phyloP scores from a whole-genome alignment of 2,113 vertebrate species.

The Strigops habroptila region DNA sequence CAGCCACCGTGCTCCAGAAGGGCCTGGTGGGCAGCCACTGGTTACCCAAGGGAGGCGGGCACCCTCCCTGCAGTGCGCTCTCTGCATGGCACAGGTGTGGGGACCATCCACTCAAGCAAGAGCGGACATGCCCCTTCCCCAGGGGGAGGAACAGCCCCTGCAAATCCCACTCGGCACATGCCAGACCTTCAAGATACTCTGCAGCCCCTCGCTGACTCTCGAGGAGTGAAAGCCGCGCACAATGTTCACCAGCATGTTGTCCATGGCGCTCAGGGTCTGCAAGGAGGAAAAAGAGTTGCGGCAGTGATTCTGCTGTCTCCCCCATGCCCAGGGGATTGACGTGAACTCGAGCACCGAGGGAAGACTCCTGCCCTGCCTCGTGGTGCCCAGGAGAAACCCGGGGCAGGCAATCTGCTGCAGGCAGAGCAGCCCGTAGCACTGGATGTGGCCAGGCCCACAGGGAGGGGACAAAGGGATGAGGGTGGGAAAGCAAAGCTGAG shows the following conservation, averaged over 20 bases:
- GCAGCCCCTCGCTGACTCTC: not conserved
- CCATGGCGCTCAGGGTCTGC: not conserved
- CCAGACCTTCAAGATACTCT: not conserved
- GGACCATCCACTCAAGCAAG: not conserved
- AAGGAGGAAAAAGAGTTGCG: not conserved
- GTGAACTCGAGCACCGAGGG: not conserved
- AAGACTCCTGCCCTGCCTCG: not conserved
- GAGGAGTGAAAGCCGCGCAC: not conserved
- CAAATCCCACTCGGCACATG: not conserved
- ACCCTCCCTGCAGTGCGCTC: not conserved
- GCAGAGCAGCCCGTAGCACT: not conserved
- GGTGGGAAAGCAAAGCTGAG: not conserved
- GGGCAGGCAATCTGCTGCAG: not conserved
- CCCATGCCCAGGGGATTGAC: not conserved
- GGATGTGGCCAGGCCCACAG: fast-evolving
- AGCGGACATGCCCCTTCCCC: not conserved
- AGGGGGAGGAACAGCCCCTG: not conserved
- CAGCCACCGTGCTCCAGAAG: not conserved
- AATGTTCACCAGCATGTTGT: not conserved
- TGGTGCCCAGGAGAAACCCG: not conserved
- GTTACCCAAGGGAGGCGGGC: not conserved
- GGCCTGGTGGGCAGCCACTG: not conserved
- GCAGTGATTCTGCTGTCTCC: not conserved
- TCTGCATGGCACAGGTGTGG: not conserved
- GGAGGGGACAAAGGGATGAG: not conserved